phyloP scores from a whole-genome alignment of 1,140 invertebrate genomes.

The Anthonomus grandis region DNA sequence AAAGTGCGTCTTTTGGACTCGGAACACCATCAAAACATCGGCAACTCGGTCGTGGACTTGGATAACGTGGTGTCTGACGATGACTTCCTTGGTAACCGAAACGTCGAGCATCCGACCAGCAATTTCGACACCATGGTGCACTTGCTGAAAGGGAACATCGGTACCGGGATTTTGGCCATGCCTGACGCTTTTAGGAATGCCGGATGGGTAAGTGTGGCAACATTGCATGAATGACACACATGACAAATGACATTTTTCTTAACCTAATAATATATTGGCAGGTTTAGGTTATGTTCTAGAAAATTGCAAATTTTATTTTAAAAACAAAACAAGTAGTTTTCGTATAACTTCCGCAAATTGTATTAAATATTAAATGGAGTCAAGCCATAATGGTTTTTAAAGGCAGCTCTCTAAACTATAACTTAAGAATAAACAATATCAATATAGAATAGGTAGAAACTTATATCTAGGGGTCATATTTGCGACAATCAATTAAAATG shows the following conservation, averaged over 20 bases:
- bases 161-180: conserved; percentile 66
- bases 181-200: conserved; percentile 81
- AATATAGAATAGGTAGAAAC: no score
- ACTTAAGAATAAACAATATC: no score
- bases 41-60: conserved; percentile 38
- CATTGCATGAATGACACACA: conserved; percentile 51
- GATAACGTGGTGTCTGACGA: conserved; percentile 47
- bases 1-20: conserved; percentile 54
- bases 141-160: conserved; percentile 64
- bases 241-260: neutral
- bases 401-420: no score
- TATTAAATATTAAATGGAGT: no score
- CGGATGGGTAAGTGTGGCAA: conserved; percentile 62
- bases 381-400: no score
- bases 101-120: conserved; percentile 71
- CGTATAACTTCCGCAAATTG: no score
- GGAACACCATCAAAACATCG: conserved; percentile 45
- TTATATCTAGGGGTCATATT: no score
- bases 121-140: conserved; percentile 79
- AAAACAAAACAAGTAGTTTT: no score
- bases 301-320: no score
- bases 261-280: no score
- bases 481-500: no score
- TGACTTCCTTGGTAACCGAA: conserved; percentile 62
- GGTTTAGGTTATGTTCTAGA: no score